Percentiles rank a stretch among this genome's conserved stretches.
Conservation (phyloP, 2,888 invertebrate genomes). For the Terebella lapidaria region DNA sequence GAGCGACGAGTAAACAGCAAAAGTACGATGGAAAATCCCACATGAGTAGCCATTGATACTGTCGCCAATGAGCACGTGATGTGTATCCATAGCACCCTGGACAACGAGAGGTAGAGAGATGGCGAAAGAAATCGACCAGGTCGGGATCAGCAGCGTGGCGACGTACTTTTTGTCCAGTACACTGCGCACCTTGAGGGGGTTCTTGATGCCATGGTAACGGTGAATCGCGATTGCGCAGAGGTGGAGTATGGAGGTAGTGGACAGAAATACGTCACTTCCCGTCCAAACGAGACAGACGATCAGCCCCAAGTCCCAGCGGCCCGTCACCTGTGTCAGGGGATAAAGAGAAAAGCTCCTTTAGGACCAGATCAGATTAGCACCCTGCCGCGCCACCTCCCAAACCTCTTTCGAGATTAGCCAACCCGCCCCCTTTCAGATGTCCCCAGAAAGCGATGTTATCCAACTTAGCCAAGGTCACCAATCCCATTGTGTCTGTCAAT, state of each 20-base stretch:
- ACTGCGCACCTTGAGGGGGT: constrained; percentile 22
- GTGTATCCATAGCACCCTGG: constrained; percentile 17
- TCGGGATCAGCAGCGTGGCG: constrained; percentile 20
- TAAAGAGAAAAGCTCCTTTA: neutral
- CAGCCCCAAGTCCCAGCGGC: constrained; percentile 24
- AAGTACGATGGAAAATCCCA: constrained; percentile 26
- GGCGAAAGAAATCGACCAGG: constrained; percentile 21
- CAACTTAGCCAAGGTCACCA: no score
- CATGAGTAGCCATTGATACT: constrained; percentile 15
- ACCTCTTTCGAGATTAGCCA: no score
- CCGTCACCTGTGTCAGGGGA: constrained; percentile 19
- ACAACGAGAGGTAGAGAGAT: constrained; percentile 25
- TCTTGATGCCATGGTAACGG: constrained; percentile 23
- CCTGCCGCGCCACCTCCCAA: neutral
- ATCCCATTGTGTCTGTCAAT: no score
- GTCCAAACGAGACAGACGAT: constrained; percentile 25
- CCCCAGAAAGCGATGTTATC: no score
- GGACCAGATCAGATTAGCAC: neutral
- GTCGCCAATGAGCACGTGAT: constrained; percentile 17
- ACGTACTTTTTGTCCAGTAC: constrained; percentile 15
- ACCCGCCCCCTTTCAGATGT: no score
- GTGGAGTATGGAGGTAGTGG: constrained; percentile 28
- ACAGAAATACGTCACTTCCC: constrained; percentile 27
- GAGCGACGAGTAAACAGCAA: constrained; percentile 26
- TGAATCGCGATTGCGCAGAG: constrained; percentile 27